phyloP scores from a whole-genome alignment of 2,888 invertebrate species.

The Dyspetes luteomarginatus region DNA sequence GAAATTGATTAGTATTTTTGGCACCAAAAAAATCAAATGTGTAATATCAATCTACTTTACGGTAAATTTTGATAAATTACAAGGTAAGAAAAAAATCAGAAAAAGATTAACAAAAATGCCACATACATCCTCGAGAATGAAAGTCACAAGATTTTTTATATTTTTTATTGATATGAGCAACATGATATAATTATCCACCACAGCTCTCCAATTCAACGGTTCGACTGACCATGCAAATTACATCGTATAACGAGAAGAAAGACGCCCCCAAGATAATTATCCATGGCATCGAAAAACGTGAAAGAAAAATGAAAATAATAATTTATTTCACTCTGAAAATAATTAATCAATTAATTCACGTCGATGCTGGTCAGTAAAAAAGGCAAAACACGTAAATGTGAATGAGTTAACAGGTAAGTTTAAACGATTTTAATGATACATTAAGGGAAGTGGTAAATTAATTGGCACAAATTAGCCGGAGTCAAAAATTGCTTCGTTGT shows the following conservation, averaged over 20 bases:
- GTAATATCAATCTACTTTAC: not conserved
- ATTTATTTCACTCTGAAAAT: no score
- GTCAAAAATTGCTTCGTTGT: constrained; percentile 6
- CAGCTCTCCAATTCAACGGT: not conserved
- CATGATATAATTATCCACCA: not conserved
- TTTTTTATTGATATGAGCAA: not conserved
- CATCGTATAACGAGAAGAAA: no score
- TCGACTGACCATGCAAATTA: not conserved
- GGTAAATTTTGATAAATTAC: not conserved
- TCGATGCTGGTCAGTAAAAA: not conserved
- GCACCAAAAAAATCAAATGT: not conserved
- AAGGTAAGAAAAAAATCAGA: no score
- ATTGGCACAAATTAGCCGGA: not conserved
- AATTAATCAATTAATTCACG: no score
- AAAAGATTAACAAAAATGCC: no score
- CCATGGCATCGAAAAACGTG: no score
- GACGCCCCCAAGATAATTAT: no score
- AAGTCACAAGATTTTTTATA: not conserved
- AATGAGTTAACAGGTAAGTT: constrained; percentile 44
- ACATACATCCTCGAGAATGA: no score
- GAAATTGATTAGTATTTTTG: constrained; percentile 10
- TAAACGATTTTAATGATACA: constrained; percentile 51
- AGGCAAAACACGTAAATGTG: not conserved
- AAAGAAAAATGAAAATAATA: no score
- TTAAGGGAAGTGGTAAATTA: constrained; percentile 30